A percentile compares a stretch with the other conserved stretches of the same genome.
phyloP scores from a whole-genome alignment of 2,113 vertebrate genomes.

The Gopherus evgoodei region DNA sequence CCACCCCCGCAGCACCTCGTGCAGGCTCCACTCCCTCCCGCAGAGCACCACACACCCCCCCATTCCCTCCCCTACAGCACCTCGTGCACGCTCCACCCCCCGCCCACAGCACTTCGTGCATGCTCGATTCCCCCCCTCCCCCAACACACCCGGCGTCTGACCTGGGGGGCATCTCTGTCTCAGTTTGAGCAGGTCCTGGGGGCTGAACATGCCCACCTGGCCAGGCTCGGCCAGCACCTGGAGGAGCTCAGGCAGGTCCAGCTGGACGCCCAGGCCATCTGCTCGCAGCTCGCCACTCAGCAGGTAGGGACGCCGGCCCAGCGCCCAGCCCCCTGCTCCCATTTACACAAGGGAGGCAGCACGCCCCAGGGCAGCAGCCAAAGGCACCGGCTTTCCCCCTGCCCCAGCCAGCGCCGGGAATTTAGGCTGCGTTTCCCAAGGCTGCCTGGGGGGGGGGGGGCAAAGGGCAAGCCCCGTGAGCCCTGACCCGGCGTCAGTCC shows the following conservation, averaged over 20 bases:
- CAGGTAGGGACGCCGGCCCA: conserved; percentile 76
- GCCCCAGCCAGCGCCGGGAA: no score
- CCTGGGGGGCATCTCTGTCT: not conserved
- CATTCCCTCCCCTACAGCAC: no score
- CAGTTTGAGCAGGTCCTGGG: conserved; percentile 86
- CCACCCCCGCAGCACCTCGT: no score
- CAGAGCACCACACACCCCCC: no score
- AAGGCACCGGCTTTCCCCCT: no score
- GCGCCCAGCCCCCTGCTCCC: accelerated
- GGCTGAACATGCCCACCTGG: conserved; percentile 78
- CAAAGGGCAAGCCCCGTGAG: no score
- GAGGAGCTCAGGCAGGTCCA: conserved; percentile 76
- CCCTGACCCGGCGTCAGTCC: no score
- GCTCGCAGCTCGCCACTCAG: conserved; percentile 82
- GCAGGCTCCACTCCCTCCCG: no score
- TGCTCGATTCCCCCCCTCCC: no score
- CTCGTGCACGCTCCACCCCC: not conserved
- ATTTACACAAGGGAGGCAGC: not conserved
- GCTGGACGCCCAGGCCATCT: conserved; percentile 77
- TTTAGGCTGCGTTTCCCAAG: accelerated
- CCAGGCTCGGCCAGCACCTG: conserved; percentile 68
- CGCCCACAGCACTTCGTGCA: no score
- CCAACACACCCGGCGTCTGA: not conserved
- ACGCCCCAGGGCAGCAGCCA: no score
- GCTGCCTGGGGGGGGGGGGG: no score